Evolutionary conservation across 2,888 invertebrate species (phyloP), one percentile per base, ranked within the genome.

Genomic region (Baccha elongata): DNA sequence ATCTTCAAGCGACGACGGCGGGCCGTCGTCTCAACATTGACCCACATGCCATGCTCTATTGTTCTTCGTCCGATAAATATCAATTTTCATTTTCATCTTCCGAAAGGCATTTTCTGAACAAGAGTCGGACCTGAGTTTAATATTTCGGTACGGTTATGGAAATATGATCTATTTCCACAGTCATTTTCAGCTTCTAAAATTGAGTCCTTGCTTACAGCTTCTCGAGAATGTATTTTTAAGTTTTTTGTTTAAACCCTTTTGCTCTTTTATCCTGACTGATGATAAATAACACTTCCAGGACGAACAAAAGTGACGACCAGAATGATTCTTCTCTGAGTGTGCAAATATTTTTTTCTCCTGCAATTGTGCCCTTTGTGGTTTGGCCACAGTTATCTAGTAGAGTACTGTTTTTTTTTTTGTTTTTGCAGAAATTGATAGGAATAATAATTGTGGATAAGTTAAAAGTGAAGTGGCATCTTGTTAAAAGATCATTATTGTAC

Each of bases 181-280:
- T n/a, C n/a, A n/a, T n/a, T n/a, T n/a, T n/a, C n/a, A n/a, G n/a
- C n/a, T n/a, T n/a, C n/a, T n/a, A n/a, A n/a, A n/a, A n/a, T n/a
- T n/a, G 64, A 69, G 65, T 81, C 75, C 81, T 81, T 81, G 81
- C 75, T 81, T 81, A 75, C 81, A 81, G 55, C 71, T 81, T 75
- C 75, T 75, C 71, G 75, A 74, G 64, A 80, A 44, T 67, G 55
- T 71, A 19, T 58, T 74, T 73, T 44, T 26, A 23, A 58, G 26
- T 21, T 37, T 64, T 15, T 13, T 37, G n/a, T n/a, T n/a, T n/a
- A n/a, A n/a, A n/a, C n/a, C 21, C 13, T 21, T 4, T 8, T 21
- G 67, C 52, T 50, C 50, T 68, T 42, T 44, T 73, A 62, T 52
- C 52, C 44, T 68, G 40, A 40, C 81, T 81, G 81, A 75, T 81